Evolutionary conservation across 2,888 invertebrate species (phyloP).

Genomic region (Acheta domesticus): DNA sequence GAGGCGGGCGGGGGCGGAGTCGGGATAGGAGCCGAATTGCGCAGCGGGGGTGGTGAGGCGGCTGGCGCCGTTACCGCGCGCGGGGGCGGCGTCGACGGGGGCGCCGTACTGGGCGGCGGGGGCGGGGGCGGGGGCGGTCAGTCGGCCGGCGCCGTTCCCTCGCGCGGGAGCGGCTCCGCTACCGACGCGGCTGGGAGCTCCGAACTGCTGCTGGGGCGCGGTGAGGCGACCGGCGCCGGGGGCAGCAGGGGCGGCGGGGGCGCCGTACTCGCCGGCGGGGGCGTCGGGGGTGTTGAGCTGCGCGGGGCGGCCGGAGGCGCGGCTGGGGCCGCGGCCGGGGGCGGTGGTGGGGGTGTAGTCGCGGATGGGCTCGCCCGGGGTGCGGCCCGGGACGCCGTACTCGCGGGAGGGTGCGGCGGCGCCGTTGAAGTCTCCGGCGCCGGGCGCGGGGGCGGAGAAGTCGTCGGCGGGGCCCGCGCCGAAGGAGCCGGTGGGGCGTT

Average conservation of each 20-base stretch:
- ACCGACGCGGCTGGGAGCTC: neutral
- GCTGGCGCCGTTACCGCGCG: neutral
- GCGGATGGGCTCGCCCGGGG: neutral
- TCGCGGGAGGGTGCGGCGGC: constrained; percentile 4
- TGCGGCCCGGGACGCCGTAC: neutral
- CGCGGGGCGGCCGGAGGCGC: neutral
- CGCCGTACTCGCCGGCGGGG: neutral
- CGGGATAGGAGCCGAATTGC: neutral
- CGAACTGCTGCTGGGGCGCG: neutral
- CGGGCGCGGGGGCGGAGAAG: neutral
- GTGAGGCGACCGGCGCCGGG: neutral
- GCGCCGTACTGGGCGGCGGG: neutral
- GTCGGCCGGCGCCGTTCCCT: too few species aligned
- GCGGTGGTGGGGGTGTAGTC: neutral
- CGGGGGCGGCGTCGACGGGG: neutral
- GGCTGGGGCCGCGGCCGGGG: neutral
- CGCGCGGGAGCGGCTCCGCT: neutral
- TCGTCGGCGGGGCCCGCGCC: too few species aligned
- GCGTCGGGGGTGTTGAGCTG: neutral
- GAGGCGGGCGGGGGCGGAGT: neutral
- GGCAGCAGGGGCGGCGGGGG: neutral
- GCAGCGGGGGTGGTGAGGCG: neutral
- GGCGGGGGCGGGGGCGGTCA: neutral
- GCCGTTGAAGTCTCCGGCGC: too few species aligned
- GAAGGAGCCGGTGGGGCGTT: too few species aligned